Conservation (phyloP, 1,140 invertebrate genomes). For the Neuroterus valhalla region DNA sequence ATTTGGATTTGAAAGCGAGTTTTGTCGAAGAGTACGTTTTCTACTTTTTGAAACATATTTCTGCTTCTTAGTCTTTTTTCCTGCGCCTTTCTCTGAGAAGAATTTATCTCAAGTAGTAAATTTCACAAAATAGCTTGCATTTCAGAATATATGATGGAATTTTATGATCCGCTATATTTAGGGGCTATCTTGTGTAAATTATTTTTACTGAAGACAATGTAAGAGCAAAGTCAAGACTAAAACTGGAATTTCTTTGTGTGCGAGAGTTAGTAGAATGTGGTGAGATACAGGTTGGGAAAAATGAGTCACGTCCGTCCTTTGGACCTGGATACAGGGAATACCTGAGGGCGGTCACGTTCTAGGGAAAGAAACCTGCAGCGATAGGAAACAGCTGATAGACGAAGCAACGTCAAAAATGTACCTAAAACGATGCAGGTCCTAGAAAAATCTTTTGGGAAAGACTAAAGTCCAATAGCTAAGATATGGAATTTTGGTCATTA, state of each 20-base stretch:
- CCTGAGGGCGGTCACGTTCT: slow-evolving; percentile 9
- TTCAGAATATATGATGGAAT: slow-evolving; percentile 2
- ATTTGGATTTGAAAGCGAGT: background rate
- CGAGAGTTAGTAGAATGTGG: slow-evolving; percentile 12
- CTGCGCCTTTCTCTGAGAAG: background rate
- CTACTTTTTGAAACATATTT: background rate
- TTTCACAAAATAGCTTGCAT: background rate
- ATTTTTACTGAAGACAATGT: slow-evolving; percentile 10
- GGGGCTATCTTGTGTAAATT: background rate
- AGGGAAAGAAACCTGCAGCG: slow-evolving; percentile 4
- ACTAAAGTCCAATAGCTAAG: no score
- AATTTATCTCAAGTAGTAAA: slow-evolving; percentile 26
- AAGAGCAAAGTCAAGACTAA: background rate
- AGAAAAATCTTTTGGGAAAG: background rate
- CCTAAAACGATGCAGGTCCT: slow-evolving; percentile 1
- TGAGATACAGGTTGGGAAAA: background rate
- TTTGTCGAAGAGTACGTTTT: background rate
- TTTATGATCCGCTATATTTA: slow-evolving; percentile 24
- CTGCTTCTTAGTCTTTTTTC: background rate
- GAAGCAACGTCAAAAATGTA: background rate
- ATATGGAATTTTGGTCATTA: no score
- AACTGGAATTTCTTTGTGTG: slow-evolving; percentile 1
- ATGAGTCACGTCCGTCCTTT: slow-evolving; percentile 5
- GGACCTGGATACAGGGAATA: slow-evolving; percentile 8
- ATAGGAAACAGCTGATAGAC: background rate